A percentile compares a stretch with the other conserved stretches of the same genome.
Conservation (phyloP, 2,797 vertebrate genomes). For the Sebastes miniatus region DNA sequence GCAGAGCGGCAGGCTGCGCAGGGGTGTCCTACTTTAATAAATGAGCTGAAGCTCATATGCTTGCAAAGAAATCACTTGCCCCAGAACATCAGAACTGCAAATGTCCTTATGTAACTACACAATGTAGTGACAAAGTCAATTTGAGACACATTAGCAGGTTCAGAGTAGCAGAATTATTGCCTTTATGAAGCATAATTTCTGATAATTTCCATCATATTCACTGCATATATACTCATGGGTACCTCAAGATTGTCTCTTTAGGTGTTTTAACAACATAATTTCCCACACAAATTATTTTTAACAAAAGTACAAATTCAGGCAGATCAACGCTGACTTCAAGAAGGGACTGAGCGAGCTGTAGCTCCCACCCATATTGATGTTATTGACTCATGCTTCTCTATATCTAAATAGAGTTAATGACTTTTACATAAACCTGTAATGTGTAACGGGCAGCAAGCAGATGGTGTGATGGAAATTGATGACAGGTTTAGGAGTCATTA, state of each 20-base stretch:
- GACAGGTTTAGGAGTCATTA: slow-evolving; percentile 72
- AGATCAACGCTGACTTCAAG: not conserved
- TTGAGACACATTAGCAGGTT: slow-evolving; percentile 10
- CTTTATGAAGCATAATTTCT: not conserved
- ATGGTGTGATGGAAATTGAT: slow-evolving; percentile 66
- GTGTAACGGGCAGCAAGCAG: slow-evolving; percentile 55
- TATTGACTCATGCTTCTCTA: slow-evolving; percentile 44
- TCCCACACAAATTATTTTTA: not conserved
- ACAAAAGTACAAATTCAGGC: not conserved
- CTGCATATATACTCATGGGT: not conserved
- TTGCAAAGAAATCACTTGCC: slow-evolving; percentile 52
- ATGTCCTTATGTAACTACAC: slow-evolving; percentile 39
- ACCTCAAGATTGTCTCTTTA: not conserved
- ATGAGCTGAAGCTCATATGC: slow-evolving; percentile 54
- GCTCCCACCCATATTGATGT: slow-evolving; percentile 2
- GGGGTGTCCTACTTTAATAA: slow-evolving; percentile 73
- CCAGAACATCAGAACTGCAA: slow-evolving; percentile 37
- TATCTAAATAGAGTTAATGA: slow-evolving; percentile 53
- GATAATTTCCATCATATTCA: not conserved
- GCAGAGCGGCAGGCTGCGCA: slow-evolving; percentile 41
- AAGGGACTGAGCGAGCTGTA: not conserved
- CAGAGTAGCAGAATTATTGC: not conserved
- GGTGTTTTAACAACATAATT: not conserved
- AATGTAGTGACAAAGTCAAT: slow-evolving; percentile 41
- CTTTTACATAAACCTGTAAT: slow-evolving; percentile 52